These are phyloP conservation scores for Petrosia ficiformis DNA, from an alignment of 37 sponge, comb jelly and placozoan genomes.

Conservation along the genomic window DNA sequence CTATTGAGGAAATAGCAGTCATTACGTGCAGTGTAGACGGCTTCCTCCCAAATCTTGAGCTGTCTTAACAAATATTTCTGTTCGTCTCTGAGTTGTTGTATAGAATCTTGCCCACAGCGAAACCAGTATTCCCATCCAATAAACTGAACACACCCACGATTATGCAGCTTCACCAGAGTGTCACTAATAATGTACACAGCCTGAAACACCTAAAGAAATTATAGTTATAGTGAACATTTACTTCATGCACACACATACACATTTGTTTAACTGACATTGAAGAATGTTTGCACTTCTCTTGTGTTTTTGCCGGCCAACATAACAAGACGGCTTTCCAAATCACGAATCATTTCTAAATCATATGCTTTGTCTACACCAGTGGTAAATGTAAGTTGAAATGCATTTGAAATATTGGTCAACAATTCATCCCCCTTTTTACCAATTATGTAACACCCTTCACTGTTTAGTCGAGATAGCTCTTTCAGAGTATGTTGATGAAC, in stretches of 20 bases:
- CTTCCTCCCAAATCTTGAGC: constrained; percentile 23
- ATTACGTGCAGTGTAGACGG: constrained; percentile 13
- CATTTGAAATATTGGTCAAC: too few relatives aligned
- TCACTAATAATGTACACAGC: constrained; percentile 38
- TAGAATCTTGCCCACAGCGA: background rate
- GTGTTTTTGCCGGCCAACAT: constrained; percentile 49
- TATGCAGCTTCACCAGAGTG: constrained; percentile 13
- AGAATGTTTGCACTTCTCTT: constrained; percentile 26
- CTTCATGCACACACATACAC: background rate
- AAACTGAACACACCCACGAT: constrained; percentile 35
- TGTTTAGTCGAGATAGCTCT: constrained; percentile 14
- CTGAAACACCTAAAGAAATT: constrained; percentile 23
- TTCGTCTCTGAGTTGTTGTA: constrained; percentile 3
- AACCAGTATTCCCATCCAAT: constrained; percentile 26
- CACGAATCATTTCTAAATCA: constrained; percentile 50
- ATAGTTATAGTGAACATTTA: too few relatives aligned
- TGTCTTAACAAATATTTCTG: constrained; percentile 40
- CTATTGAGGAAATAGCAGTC: constrained; percentile 57
- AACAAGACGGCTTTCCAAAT: constrained; percentile 61
- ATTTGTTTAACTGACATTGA: constrained; percentile 41
- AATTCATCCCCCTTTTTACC: background rate
- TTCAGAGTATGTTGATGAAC: constrained; percentile 26
- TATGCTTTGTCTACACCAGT: constrained; percentile 14
- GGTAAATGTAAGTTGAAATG: too few relatives aligned
- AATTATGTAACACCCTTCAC: constrained; percentile 18